Base-by-base conservation (phyloP, 2,113 vertebrate genomes). In the Myrmecobius fasciatus region DNA sequence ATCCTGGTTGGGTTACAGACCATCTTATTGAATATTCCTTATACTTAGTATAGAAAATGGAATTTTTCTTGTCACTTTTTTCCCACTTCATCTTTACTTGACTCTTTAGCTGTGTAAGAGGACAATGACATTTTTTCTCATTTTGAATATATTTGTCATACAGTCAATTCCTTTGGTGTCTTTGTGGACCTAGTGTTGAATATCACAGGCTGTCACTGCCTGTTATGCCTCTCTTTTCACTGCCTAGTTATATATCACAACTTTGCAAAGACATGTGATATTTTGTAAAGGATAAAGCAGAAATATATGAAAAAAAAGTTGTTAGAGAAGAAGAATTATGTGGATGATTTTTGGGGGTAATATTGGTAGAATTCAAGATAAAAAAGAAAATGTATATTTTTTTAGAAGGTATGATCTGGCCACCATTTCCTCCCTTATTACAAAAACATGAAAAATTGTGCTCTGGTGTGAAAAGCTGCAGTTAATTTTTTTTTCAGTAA, bases 81-180 rank as follows among this genome's bases (percentile, higher is more conserved):
- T 67, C 96, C 47, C 53, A 0, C 92, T 54, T 67, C 94, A 53
- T 53, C n/a, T 95, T 98, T 88, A 89, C 53, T 93, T 0, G 46
- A 54, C n/a, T 96, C 9, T 94, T 93, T 94, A 92, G 43, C 92
- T 91, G 52, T 83, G 24, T 25, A 83, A 52, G 96, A 47, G 60
- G 53, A 97, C 93, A 92, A 14, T 90, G 93, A 60, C n/a, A 47
- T 94, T 94, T 92, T 98, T 97, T 96, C 2, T 96, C 89, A 48
- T 12, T 26, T n/a, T 94, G 93, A 53, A 96, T 96, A 12, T 97
- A 28, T 25, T 97, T 97, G 92, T 97, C 46, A 96, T 95, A 6
- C 89, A 89, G 36, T 96, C 67, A 91, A 67, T 28, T 54, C 75
- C 89, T 93, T 91, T 5, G 53, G 31, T 95, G 89, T 67, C 54